These are phyloP conservation scores for Rallus limicola DNA, from an alignment of 2,113 vertebrate species.

Conservation along the genomic window DNA sequence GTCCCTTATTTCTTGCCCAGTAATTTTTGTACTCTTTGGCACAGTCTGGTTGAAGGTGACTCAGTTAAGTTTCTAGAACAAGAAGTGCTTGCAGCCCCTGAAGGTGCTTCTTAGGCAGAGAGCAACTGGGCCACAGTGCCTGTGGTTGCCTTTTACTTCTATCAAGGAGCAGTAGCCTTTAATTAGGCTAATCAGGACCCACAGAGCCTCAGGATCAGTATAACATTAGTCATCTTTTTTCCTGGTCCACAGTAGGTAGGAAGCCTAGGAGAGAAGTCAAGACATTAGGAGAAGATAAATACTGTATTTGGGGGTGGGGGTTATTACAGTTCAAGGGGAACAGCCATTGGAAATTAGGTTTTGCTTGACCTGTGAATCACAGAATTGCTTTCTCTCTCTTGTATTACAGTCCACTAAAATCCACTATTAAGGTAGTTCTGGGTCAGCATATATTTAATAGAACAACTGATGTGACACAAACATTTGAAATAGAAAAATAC, in stretches of 20 bases:
- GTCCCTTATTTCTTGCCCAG: background rate
- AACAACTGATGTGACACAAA: constrained; percentile 81
- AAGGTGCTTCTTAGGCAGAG: background rate
- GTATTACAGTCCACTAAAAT: constrained; percentile 78
- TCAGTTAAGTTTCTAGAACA: background rate
- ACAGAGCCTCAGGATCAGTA: background rate
- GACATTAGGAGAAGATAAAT: background rate
- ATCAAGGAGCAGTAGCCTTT: background rate
- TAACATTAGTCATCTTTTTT: background rate
- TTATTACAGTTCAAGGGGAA: background rate
- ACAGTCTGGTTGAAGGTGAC: background rate
- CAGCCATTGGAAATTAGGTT: background rate
- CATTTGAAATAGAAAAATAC: constrained; percentile 85
- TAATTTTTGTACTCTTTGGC: background rate
- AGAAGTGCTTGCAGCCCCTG: background rate
- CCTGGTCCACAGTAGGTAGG: background rate
- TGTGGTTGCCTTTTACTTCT: background rate
- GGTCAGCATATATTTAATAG: constrained; percentile 92
- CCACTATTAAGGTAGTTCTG: constrained; percentile 85
- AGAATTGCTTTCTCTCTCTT: constrained; percentile 11
- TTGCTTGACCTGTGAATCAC: background rate
- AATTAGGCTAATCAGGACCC: background rate
- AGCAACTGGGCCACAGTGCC: background rate
- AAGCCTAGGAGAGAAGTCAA: background rate
- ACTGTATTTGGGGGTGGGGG: background rate